Base-by-base conservation (phyloP, 1,140 invertebrate species). In the Atta texana region DNA sequence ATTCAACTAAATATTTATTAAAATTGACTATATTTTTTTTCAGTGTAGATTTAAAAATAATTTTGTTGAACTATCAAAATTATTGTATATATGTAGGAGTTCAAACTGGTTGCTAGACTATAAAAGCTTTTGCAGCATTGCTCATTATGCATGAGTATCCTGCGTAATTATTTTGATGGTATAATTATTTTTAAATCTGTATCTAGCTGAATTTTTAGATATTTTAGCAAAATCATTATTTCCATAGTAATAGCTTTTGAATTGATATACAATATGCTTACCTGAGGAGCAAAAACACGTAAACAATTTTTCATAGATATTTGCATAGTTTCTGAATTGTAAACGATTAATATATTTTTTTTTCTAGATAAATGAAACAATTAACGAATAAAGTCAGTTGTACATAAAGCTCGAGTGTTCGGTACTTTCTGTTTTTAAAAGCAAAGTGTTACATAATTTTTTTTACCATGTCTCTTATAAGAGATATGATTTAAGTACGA, bases 401-500 rank as follows among this genome's bases (percentile, higher is more conserved):
- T 18, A 24, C 16, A 4, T 34, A 57, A 57, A 59, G 5, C 18
- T 8, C 8, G 16, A 1, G 21, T 77, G 8, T 51, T 51, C 16
- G 14, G 14, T 14, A 51, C 14, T 51, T 10, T 10, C 14, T 51
- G 57, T 16, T 77, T 18, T 53, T 31, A 6, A 51, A 64, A 49
- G 6, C 28, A 49, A 66, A 66, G 6, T 21, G 14, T 78, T 12
- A n/a, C 24, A 31, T 49, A 28, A 49, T 3, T 44, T 16, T n/a
- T 63, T 44, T 64, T 24, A 55, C 21, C 24, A 71, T 16, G 10
- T 61, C 39, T 61, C 14, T 68, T 24, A 74, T 4, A 44, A 84
- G 12, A 61, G 24, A 18, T n/a, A 28, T 8, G 39, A 84, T 84
- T 74, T 31, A 39, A 74, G 24, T 1, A 28, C 61, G 69, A 84